These are phyloP conservation scores for Gallinago stenura DNA, from an alignment of 2,797 vertebrate species.

Conservation along the genomic window DNA sequence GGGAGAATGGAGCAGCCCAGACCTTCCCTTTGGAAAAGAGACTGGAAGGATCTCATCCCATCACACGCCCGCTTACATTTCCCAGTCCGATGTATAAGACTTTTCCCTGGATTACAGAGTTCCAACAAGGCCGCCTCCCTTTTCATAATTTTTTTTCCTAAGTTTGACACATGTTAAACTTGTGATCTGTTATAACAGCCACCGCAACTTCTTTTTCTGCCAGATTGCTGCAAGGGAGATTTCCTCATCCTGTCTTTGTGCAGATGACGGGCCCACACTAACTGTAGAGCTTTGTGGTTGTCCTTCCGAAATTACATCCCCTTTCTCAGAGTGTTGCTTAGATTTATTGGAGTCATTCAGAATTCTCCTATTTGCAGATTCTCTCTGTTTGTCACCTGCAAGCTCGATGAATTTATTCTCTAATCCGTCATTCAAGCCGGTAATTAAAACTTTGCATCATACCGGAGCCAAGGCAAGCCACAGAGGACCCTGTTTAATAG, in stretches of 20 bases:
- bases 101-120: neutral
- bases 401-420: neutral
- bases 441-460: neutral
- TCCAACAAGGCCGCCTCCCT: neutral
- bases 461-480: neutral
- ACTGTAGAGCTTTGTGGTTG: neutral
- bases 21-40: neutral
- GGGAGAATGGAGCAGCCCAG: neutral
- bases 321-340: neutral
- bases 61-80: neutral
- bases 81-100: neutral
- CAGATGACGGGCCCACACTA: neutral
- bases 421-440: neutral
- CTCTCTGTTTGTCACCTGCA: neutral
- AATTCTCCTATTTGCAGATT: neutral
- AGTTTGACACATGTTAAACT: neutral
- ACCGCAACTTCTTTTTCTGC: neutral
- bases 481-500: neutral
- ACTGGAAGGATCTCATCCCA: neutral
- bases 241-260: neutral
- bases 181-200: neutral
- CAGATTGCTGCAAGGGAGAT: neutral
- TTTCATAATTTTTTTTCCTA: fast-evolving
- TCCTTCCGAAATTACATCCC: neutral
- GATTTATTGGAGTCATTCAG: neutral